phyloP scores from a whole-genome alignment of 2,797 vertebrate species.

The Ctenopoma multispine region DNA sequence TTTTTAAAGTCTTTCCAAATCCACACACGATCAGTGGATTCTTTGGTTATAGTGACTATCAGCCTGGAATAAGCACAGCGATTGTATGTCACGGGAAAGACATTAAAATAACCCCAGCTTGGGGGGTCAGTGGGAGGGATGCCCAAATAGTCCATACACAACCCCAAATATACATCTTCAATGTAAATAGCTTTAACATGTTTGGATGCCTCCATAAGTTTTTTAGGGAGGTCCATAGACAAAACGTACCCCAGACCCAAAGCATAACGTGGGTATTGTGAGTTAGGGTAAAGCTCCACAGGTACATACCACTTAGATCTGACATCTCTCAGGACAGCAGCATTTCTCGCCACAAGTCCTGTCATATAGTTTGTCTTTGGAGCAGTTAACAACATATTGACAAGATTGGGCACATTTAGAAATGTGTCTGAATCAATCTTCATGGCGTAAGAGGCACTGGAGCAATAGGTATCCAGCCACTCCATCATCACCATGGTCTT shows the following conservation, averaged over 20 bases:
- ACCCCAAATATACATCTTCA: constrained; percentile 82
- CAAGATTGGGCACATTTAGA: constrained; percentile 74
- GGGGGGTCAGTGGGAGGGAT: constrained; percentile 28
- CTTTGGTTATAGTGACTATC: constrained; percentile 46
- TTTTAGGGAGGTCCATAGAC: constrained; percentile 70
- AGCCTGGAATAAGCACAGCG: constrained; percentile 62
- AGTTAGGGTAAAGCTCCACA: background rate
- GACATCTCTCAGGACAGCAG: background rate
- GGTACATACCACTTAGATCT: constrained; percentile 79
- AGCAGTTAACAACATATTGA: constrained; percentile 25
- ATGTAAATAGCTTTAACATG: constrained; percentile 75
- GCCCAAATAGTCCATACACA: constrained; percentile 73
- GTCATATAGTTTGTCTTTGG: constrained; percentile 57
- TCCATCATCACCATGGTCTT: constrained; percentile 83
- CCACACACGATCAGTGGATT: background rate
- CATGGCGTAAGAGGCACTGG: constrained; percentile 70
- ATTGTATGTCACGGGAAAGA: background rate
- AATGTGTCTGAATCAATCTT: constrained; percentile 83
- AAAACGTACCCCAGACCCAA: constrained; percentile 81
- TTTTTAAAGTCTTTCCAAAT: constrained; percentile 72
- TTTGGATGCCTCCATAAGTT: constrained; percentile 62
- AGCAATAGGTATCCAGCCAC: constrained; percentile 75
- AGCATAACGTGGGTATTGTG: constrained; percentile 71
- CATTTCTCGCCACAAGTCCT: constrained; percentile 28
- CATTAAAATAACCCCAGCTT: background rate